phyloP scores from a whole-genome alignment of 2,113 vertebrate genomes.

The Syngnathus scovelli region DNA sequence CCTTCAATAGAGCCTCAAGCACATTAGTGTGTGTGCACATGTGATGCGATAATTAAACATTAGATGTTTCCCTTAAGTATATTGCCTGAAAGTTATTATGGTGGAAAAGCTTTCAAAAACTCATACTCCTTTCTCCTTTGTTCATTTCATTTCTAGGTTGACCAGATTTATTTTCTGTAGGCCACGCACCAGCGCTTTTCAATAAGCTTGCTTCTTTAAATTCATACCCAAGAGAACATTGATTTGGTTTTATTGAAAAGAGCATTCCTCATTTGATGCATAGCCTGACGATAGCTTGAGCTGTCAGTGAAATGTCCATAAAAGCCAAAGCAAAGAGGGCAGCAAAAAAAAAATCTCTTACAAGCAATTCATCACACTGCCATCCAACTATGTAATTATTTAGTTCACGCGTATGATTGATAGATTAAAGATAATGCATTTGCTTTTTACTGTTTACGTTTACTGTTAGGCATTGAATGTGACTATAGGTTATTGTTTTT shows the following conservation, averaged over 20 bases:
- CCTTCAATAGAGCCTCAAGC: not conserved
- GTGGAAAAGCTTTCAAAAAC: not conserved
- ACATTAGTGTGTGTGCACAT: not conserved
- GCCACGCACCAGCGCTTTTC: constrained; percentile 25
- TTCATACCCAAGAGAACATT: constrained; percentile 45
- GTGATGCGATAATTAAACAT: not conserved
- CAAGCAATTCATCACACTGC: constrained; percentile 25
- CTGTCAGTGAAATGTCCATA: constrained; percentile 41
- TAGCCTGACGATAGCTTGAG: constrained; percentile 31
- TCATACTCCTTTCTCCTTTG: not conserved
- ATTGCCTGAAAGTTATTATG: constrained; percentile 1
- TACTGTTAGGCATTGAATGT: constrained; percentile 26
- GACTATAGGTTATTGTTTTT: constrained; percentile 42
- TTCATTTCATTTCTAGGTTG: constrained; percentile 13
- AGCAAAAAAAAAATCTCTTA: constrained; percentile 23
- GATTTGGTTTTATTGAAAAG: constrained; percentile 53
- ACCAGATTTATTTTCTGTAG: constrained; percentile 22
- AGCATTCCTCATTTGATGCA: constrained; percentile 47
- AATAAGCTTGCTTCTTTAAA: constrained; percentile 39
- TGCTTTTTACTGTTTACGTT: constrained; percentile 28
- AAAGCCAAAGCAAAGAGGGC: constrained; percentile 40
- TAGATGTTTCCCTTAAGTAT: not conserved
- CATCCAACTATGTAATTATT: constrained; percentile 35
- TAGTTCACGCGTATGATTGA: constrained; percentile 37
- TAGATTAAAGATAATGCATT: constrained; percentile 48